Conservation (phyloP, 1,140 invertebrate species). For the Alviniconcha marisindica region DNA sequence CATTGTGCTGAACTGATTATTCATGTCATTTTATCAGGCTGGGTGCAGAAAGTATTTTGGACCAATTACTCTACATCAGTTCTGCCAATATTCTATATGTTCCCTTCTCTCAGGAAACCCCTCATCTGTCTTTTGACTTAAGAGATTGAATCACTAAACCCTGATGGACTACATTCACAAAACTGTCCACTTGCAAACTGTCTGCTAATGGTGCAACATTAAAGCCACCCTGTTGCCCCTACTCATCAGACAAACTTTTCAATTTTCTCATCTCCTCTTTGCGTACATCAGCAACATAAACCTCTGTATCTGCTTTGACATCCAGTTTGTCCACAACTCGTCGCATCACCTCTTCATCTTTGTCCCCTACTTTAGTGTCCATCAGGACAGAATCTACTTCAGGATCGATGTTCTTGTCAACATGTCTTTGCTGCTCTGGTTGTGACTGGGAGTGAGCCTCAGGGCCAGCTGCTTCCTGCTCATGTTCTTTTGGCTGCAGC, state of each 20-base stretch:
- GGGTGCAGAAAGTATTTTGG: too few species aligned
- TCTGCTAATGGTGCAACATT: background rate
- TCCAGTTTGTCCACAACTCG: background rate
- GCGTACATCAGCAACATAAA: background rate
- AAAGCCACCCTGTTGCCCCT: background rate
- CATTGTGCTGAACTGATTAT: too few species aligned
- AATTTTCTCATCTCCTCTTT: conserved; percentile 33
- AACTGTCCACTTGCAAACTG: background rate
- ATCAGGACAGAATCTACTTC: conserved; percentile 21
- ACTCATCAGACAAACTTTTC: background rate
- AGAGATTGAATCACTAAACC: background rate
- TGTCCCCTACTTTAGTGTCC: background rate
- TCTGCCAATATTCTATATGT: too few species aligned
- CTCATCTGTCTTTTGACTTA: background rate
- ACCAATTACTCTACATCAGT: too few species aligned
- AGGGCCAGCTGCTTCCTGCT: too few species aligned
- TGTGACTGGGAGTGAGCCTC: background rate
- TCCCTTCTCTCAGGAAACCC: too few species aligned
- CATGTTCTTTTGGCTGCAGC: background rate
- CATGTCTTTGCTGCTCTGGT: background rate
- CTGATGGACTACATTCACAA: background rate
- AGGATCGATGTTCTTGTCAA: background rate
- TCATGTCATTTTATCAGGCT: too few species aligned
- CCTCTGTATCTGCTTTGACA: background rate
- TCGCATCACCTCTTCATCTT: too few species aligned